A percentile compares a stretch with the other conserved stretches of the same genome.
Evolutionary conservation across 2,113 vertebrate genomes (phyloP).

Genomic region (Suricata suricatta): DNA sequence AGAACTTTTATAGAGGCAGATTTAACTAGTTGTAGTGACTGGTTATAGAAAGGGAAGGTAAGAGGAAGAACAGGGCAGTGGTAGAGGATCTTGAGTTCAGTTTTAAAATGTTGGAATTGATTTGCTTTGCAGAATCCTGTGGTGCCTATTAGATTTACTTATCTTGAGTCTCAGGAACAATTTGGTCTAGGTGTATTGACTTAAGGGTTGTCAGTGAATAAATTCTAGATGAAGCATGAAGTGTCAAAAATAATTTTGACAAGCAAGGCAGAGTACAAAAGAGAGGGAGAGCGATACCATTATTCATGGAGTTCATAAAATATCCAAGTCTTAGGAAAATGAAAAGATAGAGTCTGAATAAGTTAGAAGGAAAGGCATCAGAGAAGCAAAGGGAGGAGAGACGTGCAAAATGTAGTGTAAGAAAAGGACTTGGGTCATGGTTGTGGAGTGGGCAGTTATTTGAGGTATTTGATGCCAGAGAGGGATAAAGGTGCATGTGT

Average conservation of each 20-base stretch:
- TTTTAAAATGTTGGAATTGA: neutral
- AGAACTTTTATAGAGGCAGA: neutral
- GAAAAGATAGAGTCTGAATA: neutral
- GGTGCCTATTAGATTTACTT: neutral
- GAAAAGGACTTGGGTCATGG: neutral
- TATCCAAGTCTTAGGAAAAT: neutral
- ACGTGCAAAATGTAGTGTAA: neutral
- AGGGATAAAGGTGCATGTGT: neutral
- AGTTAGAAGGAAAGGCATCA: neutral
- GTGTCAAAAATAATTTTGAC: neutral
- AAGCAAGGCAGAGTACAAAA: neutral
- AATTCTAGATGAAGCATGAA: neutral
- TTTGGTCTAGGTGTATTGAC: neutral
- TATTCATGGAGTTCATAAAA: slow-evolving; percentile 3
- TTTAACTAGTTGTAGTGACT: neutral
- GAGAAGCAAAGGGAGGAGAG: neutral
- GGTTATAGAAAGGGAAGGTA: neutral
- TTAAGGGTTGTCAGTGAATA: neutral
- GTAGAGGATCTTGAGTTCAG: neutral
- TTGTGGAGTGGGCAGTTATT: neutral
- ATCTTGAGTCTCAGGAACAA: neutral
- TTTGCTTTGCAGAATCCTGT: slow-evolving; percentile 40
- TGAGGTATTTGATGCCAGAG: neutral
- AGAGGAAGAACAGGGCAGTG: neutral
- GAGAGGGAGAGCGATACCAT: neutral